Evolutionary conservation across 1,140 invertebrate species (phyloP).

Genomic region (Neodiprion fabricii): DNA sequence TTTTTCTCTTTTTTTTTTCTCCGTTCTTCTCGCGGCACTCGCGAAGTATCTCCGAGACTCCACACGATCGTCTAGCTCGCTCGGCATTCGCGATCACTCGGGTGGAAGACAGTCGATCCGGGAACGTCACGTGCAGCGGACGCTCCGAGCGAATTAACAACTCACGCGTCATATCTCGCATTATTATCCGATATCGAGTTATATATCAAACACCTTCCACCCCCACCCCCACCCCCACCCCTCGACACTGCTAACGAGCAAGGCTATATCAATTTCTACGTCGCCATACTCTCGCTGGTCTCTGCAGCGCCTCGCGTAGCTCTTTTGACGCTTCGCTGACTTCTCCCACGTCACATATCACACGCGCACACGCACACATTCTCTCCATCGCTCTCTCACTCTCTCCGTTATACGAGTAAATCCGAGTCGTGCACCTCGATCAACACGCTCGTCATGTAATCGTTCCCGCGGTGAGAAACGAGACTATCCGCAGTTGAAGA

Average conservation of each 20-base stretch:
- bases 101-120: background rate
- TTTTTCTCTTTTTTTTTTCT: background rate
- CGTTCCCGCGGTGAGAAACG: background rate
- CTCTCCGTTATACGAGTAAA: conserved; percentile 36
- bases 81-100: conserved; percentile 1
- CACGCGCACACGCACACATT: background rate
- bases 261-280: conserved; percentile 3
- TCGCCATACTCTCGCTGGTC: background rate
- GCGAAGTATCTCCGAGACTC: background rate
- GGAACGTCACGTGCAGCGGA: conserved; percentile 22
- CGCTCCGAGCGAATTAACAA: conserved; percentile 53
- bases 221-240: background rate
- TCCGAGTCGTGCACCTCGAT: conserved; percentile 20
- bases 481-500: conserved; percentile 24
- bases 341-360: background rate
- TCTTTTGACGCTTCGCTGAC: background rate
- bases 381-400: background rate
- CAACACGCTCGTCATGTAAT: conserved; percentile 13
- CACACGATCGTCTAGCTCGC: background rate
- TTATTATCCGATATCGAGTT: conserved; percentile 58
- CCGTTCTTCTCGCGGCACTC: background rate
- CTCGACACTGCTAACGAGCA: background rate
- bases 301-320: too few species aligned
- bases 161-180: conserved; percentile 56
- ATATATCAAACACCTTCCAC: conserved; percentile 52